Conservation (phyloP, 1,140 invertebrate genomes). For the Delia radicum region DNA sequence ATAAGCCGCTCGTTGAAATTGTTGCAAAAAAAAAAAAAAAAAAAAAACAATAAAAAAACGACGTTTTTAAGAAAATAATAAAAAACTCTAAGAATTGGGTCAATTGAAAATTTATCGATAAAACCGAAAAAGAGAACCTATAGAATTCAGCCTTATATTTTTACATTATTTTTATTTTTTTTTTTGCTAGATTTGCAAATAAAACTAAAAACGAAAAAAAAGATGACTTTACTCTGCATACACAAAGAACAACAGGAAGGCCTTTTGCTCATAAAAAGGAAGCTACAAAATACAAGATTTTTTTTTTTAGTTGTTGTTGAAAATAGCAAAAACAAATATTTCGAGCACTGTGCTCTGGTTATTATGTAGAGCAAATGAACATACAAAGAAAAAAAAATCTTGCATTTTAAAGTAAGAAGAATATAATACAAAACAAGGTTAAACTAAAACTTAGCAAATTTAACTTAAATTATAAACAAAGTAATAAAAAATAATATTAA, state of each 20-base stretch:
- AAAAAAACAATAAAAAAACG: slow-evolving; percentile 18
- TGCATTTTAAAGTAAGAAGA: too few relatives aligned
- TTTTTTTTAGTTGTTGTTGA: neutral
- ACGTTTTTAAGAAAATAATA: neutral
- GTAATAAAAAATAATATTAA: too few relatives aligned
- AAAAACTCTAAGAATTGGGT: slow-evolving; percentile 25
- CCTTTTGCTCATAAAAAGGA: slow-evolving; percentile 14
- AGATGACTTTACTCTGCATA: neutral
- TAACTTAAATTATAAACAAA: neutral
- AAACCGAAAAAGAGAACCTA: neutral
- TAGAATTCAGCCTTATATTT: neutral
- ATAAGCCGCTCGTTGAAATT: neutral
- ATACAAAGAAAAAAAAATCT: neutral
- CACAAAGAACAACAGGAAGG: slow-evolving; percentile 16
- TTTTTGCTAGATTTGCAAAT: neutral
- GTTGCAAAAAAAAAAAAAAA: neutral
- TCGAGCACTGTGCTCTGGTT: neutral
- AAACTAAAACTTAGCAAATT: neutral
- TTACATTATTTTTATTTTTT: too few relatives aligned
- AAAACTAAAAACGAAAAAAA: neutral
- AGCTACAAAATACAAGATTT: slow-evolving; percentile 7
- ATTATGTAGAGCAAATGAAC: neutral
- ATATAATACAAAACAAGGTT: neutral
- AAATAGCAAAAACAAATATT: too few relatives aligned
- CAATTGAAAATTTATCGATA: slow-evolving; percentile 33